Evolutionary conservation across 2,888 invertebrate genomes (phyloP).

Genomic region (Amphipoea lucens): DNA sequence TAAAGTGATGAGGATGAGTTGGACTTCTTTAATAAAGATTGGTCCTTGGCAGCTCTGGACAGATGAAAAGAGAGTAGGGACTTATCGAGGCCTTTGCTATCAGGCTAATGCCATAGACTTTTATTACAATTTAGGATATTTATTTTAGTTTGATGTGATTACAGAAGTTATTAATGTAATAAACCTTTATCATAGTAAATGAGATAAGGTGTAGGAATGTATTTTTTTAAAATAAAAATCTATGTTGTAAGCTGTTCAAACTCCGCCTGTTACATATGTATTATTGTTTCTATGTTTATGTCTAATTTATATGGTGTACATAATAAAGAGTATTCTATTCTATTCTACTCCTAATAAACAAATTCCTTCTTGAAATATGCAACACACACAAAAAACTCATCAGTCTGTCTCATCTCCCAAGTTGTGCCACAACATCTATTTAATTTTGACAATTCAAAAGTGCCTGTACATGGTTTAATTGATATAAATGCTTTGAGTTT

Average conservation of each 20-base stretch:
- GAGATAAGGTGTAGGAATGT: slow-evolving; percentile 30
- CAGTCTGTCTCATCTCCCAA: not conserved
- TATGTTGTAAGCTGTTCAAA: not conserved
- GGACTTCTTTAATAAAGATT: too few relatives aligned
- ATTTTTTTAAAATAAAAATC: slow-evolving; percentile 5
- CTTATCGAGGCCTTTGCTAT: too few relatives aligned
- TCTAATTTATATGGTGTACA: too few relatives aligned
- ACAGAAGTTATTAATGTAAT: slow-evolving; percentile 22
- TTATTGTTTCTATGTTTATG: too few relatives aligned
- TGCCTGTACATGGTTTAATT: too few relatives aligned
- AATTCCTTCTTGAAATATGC: not conserved
- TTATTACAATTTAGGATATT: slow-evolving; percentile 1
- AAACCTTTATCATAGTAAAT: slow-evolving; percentile 33
- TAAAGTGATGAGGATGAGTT: not conserved
- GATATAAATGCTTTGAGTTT: too few relatives aligned
- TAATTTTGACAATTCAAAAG: too few relatives aligned
- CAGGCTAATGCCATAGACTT: too few relatives aligned
- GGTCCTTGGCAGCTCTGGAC: too few relatives aligned
- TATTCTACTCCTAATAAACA: not conserved
- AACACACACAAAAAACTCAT: not conserved
- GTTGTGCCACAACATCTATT: not conserved
- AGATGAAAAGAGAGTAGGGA: too few relatives aligned
- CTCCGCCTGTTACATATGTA: too few relatives aligned
- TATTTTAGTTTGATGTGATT: slow-evolving; percentile 20
- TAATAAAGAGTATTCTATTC: not conserved